phyloP scores from a whole-genome alignment of 2,113 vertebrate species.

The Vombatus ursinus region DNA sequence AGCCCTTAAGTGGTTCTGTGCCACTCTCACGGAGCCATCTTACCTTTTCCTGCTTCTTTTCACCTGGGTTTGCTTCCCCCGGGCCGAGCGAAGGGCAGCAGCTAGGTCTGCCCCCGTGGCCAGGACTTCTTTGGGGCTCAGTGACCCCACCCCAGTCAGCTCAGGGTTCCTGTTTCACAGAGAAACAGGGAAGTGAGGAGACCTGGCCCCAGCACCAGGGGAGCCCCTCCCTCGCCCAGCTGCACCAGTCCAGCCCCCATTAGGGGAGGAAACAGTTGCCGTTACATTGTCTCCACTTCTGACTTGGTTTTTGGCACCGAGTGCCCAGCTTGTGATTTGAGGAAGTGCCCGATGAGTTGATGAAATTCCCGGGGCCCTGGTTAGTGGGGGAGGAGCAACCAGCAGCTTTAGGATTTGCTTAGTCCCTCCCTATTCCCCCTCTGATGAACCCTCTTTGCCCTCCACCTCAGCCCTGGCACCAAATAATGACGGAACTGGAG shows the following conservation, averaged over 20 bases:
- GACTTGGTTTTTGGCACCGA: slow-evolving; percentile 37
- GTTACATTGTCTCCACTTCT: slow-evolving; percentile 53
- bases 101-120: neutral
- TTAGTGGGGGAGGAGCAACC: neutral
- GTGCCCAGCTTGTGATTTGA: slow-evolving; percentile 57
- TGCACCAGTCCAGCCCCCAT: neutral
- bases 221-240: slow-evolving; percentile 45
- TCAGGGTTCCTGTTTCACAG: slow-evolving; percentile 74
- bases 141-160: neutral
- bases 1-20: neutral
- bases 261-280: slow-evolving; percentile 43
- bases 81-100: neutral
- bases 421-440: neutral
- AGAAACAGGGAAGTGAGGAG: slow-evolving; percentile 75
- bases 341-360: slow-evolving; percentile 68
- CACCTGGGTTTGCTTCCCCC: neutral
- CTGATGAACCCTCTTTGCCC: neutral
- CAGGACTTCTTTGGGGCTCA: neutral
- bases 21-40: neutral
- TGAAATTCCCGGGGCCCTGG: slow-evolving; percentile 58
- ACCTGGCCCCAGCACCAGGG: neutral
- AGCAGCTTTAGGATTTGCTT: neutral
- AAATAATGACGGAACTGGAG: neutral
- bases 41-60: neutral
- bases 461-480: neutral